Conservation (phyloP, 2,797 vertebrate species). For the Gadopsis bispinosus region DNA sequence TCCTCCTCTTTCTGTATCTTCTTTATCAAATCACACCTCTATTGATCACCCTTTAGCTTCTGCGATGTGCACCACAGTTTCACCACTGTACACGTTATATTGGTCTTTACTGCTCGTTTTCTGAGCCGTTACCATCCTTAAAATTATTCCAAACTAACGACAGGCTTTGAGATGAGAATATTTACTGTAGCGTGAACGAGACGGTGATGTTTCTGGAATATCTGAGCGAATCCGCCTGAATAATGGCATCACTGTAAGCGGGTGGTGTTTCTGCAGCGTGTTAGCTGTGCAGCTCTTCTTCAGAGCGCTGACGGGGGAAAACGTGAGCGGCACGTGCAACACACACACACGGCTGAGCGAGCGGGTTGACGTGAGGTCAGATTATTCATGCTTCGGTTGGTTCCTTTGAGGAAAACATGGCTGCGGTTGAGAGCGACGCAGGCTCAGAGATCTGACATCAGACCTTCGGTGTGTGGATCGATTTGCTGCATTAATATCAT, state of each 20-base stretch:
- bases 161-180: no score
- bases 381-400: conserved; percentile 54
- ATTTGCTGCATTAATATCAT: not conserved
- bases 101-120: not conserved
- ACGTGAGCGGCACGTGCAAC: conserved; percentile 57
- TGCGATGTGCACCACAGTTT: not conserved
- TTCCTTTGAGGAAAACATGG: conserved; percentile 49
- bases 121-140: no score
- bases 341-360: conserved; percentile 37
- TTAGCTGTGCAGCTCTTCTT: conserved; percentile 6
- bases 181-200: not conserved
- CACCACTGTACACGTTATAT: not conserved
- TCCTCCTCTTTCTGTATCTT: not conserved
- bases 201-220: not conserved
- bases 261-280: not conserved
- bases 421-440: not conserved
- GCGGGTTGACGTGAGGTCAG: conserved; percentile 43
- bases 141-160: not conserved
- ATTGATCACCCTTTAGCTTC: not conserved
- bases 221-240: not conserved
- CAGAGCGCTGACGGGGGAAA: conserved; percentile 40
- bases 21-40: no score
- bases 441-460: not conserved
- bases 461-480: not conserved
- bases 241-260: not conserved